Evolutionary conservation across 2,113 vertebrate genomes (phyloP).

Genomic region (Myotis lucifugus): DNA sequence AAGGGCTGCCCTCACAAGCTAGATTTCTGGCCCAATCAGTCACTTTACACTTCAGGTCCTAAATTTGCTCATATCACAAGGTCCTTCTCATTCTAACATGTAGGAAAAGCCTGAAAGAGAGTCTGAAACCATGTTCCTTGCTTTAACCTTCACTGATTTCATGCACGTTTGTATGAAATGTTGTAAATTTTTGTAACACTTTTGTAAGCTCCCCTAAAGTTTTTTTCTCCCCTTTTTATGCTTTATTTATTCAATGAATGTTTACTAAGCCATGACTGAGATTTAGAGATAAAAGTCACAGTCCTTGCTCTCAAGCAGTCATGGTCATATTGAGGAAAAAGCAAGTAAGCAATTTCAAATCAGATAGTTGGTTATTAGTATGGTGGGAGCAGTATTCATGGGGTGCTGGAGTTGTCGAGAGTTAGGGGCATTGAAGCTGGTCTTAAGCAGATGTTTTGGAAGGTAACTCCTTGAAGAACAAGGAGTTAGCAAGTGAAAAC

Average conservation of each 20-base stretch:
- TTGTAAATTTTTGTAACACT: too few species aligned
- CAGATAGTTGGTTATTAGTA: background rate
- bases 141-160: background rate
- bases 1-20: background rate
- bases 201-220: background rate
- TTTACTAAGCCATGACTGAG: background rate
- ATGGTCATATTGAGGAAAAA: background rate
- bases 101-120: background rate
- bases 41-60: background rate
- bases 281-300: background rate
- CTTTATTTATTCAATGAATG: background rate
- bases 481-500: background rate
- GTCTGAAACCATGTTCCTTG: background rate
- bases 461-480: background rate
- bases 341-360: background rate
- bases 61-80: background rate
- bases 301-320: background rate
- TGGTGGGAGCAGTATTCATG: background rate
- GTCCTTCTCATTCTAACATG: background rate
- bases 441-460: background rate
- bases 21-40: background rate
- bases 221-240: background rate
- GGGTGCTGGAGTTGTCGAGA: background rate
- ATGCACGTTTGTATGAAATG: background rate
- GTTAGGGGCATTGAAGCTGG: background rate